Evolutionary conservation across 1,140 invertebrate species (phyloP).

Genomic region (Drepana arcuata): DNA sequence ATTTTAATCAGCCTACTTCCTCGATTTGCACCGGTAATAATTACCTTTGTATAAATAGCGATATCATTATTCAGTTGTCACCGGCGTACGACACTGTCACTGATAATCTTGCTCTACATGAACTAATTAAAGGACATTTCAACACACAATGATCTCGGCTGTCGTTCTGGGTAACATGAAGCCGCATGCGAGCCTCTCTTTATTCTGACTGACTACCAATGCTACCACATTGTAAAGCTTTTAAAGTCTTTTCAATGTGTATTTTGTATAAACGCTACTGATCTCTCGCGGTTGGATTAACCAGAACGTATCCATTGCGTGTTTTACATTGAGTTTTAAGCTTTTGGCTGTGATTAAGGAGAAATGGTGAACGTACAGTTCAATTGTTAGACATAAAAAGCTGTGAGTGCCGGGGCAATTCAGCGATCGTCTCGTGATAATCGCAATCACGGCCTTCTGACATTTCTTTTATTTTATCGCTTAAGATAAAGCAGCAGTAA

Average conservation of each 20-base stretch:
- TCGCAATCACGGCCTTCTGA: constrained; percentile 54
- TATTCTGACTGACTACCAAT: constrained; percentile 53
- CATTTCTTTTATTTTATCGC: constrained; percentile 66
- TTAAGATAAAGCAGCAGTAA: constrained; percentile 63
- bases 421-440: constrained; percentile 59
- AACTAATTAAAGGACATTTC: constrained; percentile 59
- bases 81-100: constrained; percentile 28
- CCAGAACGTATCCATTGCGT: constrained; percentile 32
- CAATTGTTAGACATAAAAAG: too few relatives aligned
- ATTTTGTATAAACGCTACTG: constrained; percentile 41
- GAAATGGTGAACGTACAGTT: too few relatives aligned
- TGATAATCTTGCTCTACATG: constrained; percentile 51
- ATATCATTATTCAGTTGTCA: constrained; percentile 55
- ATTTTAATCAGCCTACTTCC: too few relatives aligned
- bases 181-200: constrained; percentile 36
- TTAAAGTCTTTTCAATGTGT: constrained; percentile 43
- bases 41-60: constrained; percentile 14
- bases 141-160: constrained; percentile 54
- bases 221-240: constrained; percentile 40
- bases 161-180: constrained; percentile 31
- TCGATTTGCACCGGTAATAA: too few relatives aligned
- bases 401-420: constrained; percentile 32
- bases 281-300: too few relatives aligned
- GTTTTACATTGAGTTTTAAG: too few relatives aligned
- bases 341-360: too few relatives aligned